Evolutionary conservation across 1,140 invertebrate genomes (phyloP), one percentile per base, ranked within the genome.

Genomic region (Brachionus manjavacas): DNA sequence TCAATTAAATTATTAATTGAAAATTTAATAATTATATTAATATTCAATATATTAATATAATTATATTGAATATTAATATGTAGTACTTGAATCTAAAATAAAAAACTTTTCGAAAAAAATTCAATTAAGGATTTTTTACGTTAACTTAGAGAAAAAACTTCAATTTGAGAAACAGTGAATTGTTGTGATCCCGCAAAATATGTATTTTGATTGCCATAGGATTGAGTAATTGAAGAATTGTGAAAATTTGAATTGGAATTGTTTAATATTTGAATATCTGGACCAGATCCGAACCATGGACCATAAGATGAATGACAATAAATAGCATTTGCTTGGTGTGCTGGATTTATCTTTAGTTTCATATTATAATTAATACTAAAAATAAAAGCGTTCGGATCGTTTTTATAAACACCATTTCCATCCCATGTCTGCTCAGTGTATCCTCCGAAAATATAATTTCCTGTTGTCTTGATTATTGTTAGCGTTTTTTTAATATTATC

Each of bases 401-500:
- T 11, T 20, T 72, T 72, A 16, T 16, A 85, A 12, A 23, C 1
- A 28, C 8, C 4, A 20, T 35, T 20, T 39, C 68, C 35, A 41
- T 41, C 20, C 68, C 68, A 72, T 16, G 35, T 3, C 39, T 72
- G 68, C 16, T 39, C 35, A n/a, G 68, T 72, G 16, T 39, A 72
- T 39, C 68, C 68, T 20, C 68, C 68, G 43, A 72, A 72, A 72
- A 72, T 72, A 20, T 39, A 72, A 39, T 41, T 41, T 52, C 35
- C 11, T 9, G 55, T 80, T 43, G 85, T 84, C 55, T 84, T 84
- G 16, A 84, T 35, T 9, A 85, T 85, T 46, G 85, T 86, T 9
- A 86, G 80, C 23, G 86, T 86, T 11, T 85, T 84, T 4, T 85
- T 78, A 11, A 84, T 43, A 60, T 85, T 84, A 52, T 86, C 74